Percentiles rank a stretch among this genome's conserved stretches.
phyloP scores from a whole-genome alignment of 2,113 vertebrate species.

The Oxyruncus cristatus region DNA sequence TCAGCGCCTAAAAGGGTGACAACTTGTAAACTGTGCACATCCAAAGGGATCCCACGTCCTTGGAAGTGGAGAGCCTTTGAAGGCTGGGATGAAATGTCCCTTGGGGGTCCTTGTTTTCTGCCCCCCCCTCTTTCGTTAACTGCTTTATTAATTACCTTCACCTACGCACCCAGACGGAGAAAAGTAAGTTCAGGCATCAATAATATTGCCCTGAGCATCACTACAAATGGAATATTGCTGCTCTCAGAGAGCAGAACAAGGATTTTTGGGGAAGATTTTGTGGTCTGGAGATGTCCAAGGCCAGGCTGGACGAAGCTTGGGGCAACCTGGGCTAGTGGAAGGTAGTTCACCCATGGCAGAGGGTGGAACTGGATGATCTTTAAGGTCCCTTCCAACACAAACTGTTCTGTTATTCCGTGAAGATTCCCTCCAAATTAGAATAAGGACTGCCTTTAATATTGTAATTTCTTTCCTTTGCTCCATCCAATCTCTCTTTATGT shows the following conservation, averaged over 20 bases:
- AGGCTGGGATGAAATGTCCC: background rate
- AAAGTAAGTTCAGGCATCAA: background rate
- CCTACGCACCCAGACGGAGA: accelerated
- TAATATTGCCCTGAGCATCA: too few relatives aligned
- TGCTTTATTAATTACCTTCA: background rate
- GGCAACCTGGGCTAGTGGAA: background rate
- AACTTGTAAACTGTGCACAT: accelerated
- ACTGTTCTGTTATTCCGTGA: background rate
- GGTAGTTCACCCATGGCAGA: background rate
- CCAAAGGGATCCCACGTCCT: background rate
- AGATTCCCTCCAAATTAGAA: background rate
- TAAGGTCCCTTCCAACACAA: background rate
- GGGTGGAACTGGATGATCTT: background rate
- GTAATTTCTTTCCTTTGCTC: background rate
- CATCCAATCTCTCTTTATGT: background rate
- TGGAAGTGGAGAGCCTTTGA: background rate
- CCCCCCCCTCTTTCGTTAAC: background rate
- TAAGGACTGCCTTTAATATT: background rate
- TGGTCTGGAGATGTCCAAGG: background rate
- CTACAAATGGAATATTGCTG: background rate
- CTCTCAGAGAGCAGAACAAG: background rate
- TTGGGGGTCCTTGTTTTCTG: background rate
- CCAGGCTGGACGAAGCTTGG: background rate
- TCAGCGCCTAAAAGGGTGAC: background rate
- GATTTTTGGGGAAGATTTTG: background rate